Conservation (phyloP, 2,113 vertebrate genomes). For the Brevimyrus niger region DNA sequence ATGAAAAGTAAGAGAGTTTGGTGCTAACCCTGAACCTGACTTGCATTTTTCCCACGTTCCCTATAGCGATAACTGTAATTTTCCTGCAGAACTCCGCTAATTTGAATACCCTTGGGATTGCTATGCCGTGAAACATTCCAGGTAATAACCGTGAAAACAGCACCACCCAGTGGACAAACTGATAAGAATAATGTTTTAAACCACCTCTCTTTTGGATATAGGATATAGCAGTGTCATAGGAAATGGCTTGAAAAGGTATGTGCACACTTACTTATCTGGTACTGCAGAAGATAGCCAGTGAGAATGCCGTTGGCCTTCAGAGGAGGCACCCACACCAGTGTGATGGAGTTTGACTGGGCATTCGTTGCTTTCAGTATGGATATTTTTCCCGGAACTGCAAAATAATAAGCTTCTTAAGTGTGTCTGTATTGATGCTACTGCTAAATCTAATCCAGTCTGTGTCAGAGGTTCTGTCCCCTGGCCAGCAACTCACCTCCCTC, state of each 20-base stretch:
- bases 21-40: background rate
- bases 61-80: background rate
- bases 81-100: slow-evolving; percentile 4
- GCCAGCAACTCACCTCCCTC: slow-evolving; percentile 79
- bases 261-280: slow-evolving; percentile 84
- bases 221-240: background rate
- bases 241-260: slow-evolving; percentile 38
- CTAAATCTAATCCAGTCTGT: background rate
- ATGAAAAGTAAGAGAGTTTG: background rate
- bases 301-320: slow-evolving; percentile 77
- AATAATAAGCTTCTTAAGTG: background rate
- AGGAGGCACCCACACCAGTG: slow-evolving; percentile 78
- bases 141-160: background rate
- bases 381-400: slow-evolving; percentile 81
- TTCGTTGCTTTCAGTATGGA: slow-evolving; percentile 73
- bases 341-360: slow-evolving; percentile 69
- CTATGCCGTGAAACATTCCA: background rate
- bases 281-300: slow-evolving; percentile 77
- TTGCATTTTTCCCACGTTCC: background rate
- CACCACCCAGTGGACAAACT: background rate
- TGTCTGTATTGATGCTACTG: background rate
- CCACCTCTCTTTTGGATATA: background rate
- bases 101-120: background rate
- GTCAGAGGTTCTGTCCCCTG: background rate
- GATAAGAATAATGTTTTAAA: background rate